These are phyloP conservation scores for Archilochus colubris DNA, from an alignment of 2,113 vertebrate genomes.

Conservation along the genomic window DNA sequence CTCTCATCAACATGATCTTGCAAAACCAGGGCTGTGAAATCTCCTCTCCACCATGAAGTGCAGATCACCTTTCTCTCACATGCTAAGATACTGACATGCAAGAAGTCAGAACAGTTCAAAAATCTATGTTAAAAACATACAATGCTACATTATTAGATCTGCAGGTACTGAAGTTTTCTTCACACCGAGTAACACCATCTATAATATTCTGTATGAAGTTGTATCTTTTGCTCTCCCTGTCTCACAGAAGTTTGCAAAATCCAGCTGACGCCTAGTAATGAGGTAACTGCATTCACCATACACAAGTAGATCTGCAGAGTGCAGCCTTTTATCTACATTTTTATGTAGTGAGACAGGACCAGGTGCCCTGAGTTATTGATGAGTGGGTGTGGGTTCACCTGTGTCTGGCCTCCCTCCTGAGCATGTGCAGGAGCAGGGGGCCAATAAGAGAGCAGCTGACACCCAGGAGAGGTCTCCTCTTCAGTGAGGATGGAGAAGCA, in stretches of 20 bases:
- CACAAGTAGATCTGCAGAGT: not conserved
- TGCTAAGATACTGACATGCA: not conserved
- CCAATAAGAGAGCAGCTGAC: no score
- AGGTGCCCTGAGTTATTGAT: no score
- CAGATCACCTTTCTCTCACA: not conserved
- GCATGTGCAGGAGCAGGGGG: no score
- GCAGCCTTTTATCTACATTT: not conserved
- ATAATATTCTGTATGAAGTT: not conserved
- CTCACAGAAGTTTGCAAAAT: not conserved
- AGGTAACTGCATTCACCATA: not conserved
- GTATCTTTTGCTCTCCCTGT: not conserved
- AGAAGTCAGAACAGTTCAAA: not conserved
- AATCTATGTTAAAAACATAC: rapidly evolving
- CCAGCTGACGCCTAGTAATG: not conserved
- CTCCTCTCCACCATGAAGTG: not conserved
- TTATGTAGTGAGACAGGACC: no score
- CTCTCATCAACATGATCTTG: not conserved
- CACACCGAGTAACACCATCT: not conserved
- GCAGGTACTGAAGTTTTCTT: not conserved
- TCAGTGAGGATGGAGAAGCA: no score
- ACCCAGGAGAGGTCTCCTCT: no score
- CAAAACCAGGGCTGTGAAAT: constrained; percentile 7
- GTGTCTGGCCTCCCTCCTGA: no score
- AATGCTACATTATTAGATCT: not conserved
- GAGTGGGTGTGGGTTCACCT: no score